Percentiles rank a stretch among this genome's conserved stretches.
Evolutionary conservation across 2,797 vertebrate species (phyloP).

Genomic region (Neostethus bicornis): DNA sequence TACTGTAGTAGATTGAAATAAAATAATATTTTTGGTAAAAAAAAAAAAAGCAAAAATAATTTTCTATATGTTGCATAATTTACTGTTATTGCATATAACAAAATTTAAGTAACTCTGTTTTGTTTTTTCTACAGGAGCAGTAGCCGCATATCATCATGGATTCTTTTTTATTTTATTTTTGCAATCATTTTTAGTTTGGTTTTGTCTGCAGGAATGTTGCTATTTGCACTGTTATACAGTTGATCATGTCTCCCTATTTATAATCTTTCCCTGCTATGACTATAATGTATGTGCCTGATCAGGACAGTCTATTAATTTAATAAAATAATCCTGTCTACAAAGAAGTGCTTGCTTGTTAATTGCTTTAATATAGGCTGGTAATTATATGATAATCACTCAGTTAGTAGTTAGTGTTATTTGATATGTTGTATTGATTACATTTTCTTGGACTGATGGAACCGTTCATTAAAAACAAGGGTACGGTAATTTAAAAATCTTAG

Average conservation of each 20-base stretch:
- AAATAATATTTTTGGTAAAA: too few relatives aligned
- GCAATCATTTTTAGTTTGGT: slow-evolving; percentile 20
- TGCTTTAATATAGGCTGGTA: slow-evolving; percentile 4
- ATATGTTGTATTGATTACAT: background rate
- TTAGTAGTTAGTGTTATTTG: background rate
- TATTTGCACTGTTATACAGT: slow-evolving; percentile 62
- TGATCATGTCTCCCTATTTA: slow-evolving; percentile 37
- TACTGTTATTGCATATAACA: slow-evolving; percentile 2
- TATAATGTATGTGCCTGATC: slow-evolving; percentile 62
- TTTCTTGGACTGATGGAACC: background rate
- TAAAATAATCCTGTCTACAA: slow-evolving; percentile 65
- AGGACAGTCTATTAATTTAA: slow-evolving; percentile 74
- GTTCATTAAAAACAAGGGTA: background rate
- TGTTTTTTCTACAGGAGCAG: slow-evolving; percentile 70
- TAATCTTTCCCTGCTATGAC: slow-evolving; percentile 32
- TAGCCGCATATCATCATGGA: slow-evolving; percentile 52
- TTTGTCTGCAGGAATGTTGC: slow-evolving; percentile 41
- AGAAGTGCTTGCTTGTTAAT: background rate
- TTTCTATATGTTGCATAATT: background rate
- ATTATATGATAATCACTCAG: background rate
- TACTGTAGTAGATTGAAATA: too few relatives aligned
- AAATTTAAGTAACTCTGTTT: slow-evolving; percentile 15
- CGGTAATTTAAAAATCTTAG: background rate
- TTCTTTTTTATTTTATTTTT: slow-evolving; percentile 25
- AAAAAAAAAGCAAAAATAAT: background rate